Percentiles rank a stretch among this genome's conserved stretches.
Evolutionary conservation across 2,113 vertebrate genomes (phyloP).

Genomic region (Sterrhoptilus dennistouni): DNA sequence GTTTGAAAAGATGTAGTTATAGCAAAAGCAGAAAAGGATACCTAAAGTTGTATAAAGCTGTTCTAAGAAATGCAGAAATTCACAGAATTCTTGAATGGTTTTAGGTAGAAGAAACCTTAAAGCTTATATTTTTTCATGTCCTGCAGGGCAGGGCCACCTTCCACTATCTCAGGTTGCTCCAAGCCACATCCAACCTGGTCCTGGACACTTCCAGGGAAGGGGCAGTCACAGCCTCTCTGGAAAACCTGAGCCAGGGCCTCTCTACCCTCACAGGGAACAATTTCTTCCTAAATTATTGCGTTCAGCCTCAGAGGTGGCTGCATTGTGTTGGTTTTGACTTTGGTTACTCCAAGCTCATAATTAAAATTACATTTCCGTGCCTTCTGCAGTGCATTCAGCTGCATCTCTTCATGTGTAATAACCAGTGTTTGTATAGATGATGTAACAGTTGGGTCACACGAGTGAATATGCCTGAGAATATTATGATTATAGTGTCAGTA

Average conservation of each 20-base stretch:
- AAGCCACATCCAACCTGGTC: background rate
- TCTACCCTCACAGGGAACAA: background rate
- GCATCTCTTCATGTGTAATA: background rate
- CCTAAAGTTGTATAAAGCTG: background rate
- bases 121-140: background rate
- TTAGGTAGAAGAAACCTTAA: background rate
- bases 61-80: background rate
- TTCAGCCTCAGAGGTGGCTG: background rate
- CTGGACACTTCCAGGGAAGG: background rate
- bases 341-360: background rate
- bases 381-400: background rate
- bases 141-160: background rate
- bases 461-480: slow-evolving; percentile 9
- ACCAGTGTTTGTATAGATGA: background rate
- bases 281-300: background rate
- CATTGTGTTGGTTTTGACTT: background rate
- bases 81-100: background rate
- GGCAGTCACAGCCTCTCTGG: background rate
- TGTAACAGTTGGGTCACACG: background rate
- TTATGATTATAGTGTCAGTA: background rate
- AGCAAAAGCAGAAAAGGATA: background rate
- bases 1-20: background rate
- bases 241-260: background rate
- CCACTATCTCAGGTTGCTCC: background rate
- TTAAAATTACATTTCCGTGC: slow-evolving; percentile 6